Evolutionary conservation across 2,888 invertebrate genomes (phyloP).

Genomic region (Liopterus haemorrhoidalis): DNA sequence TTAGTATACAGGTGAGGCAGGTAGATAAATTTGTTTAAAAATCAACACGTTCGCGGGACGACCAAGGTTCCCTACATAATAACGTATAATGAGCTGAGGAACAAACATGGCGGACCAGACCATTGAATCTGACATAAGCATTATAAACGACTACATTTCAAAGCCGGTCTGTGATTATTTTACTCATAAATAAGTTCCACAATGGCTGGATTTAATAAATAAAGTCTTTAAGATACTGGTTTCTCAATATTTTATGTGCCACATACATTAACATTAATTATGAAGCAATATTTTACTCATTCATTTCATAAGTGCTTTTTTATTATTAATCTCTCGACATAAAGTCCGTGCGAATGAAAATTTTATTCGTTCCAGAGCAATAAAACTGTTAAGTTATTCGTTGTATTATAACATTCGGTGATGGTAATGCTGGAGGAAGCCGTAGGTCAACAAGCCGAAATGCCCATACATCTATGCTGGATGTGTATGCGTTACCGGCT

Average conservation of each 20-base stretch:
- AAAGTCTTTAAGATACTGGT: constrained; percentile 21
- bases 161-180: constrained; percentile 21
- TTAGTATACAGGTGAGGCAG: constrained; percentile 11
- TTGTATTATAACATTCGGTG: too few relatives aligned
- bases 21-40: neutral
- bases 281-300: constrained; percentile 17
- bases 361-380: too few relatives aligned
- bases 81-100: constrained; percentile 19
- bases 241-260: constrained; percentile 15
- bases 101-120: constrained; percentile 13
- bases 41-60: neutral
- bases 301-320: too few relatives aligned
- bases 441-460: too few relatives aligned
- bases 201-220: constrained; percentile 21
- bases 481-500: too few relatives aligned
- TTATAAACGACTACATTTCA: constrained; percentile 21
- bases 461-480: too few relatives aligned
- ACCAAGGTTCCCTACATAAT: neutral
- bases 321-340: too few relatives aligned
- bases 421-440: too few relatives aligned
- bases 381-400: too few relatives aligned
- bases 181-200: constrained; percentile 19
- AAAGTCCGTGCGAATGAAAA: too few relatives aligned
- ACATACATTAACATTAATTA: constrained; percentile 21
- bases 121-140: constrained; percentile 20